phyloP scores from a whole-genome alignment of 92 coral and sea anemone genomes.

The Bergia puertoricense region DNA sequence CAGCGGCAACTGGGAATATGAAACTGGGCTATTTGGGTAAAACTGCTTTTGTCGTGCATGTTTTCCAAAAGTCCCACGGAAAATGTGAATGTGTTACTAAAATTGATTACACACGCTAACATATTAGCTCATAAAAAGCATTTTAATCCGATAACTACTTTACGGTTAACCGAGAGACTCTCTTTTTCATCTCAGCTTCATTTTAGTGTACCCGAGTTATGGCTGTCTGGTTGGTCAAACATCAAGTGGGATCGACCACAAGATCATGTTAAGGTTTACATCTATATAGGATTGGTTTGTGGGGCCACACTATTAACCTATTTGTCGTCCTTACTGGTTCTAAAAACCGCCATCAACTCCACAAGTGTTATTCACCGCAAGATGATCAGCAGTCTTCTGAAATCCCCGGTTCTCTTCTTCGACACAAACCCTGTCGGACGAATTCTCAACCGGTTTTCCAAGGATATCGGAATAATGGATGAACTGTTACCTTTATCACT shows the following conservation, averaged over 20 bases:
- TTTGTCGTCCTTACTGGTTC: conserved; percentile 16
- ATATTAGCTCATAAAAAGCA: too few relatives aligned
- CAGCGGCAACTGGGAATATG: too few relatives aligned
- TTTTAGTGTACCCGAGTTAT: conserved; percentile 4
- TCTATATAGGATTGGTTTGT: conserved; percentile 5
- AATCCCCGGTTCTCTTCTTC: too few relatives aligned
- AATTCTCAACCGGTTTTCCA: too few relatives aligned
- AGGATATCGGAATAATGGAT: background rate
- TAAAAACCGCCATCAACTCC: background rate
- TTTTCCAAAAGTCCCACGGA: too few relatives aligned
- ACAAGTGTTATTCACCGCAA: background rate
- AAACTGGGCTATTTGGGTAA: too few relatives aligned
- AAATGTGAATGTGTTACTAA: too few relatives aligned
- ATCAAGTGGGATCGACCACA: background rate
- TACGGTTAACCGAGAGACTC: background rate
- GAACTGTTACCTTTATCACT: background rate
- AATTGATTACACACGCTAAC: too few relatives aligned
- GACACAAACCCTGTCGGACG: too few relatives aligned
- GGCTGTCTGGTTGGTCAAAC: conserved; percentile 34
- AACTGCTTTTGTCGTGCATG: too few relatives aligned
- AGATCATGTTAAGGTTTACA: background rate
- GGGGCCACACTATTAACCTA: background rate
- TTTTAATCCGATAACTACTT: too few relatives aligned
- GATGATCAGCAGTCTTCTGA: too few relatives aligned
- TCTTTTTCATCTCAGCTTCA: background rate